Percentiles rank a stretch among this genome's conserved stretches.
Evolutionary conservation across 1,140 invertebrate genomes (phyloP).

Genomic region (Xylocopa sonorina): DNA sequence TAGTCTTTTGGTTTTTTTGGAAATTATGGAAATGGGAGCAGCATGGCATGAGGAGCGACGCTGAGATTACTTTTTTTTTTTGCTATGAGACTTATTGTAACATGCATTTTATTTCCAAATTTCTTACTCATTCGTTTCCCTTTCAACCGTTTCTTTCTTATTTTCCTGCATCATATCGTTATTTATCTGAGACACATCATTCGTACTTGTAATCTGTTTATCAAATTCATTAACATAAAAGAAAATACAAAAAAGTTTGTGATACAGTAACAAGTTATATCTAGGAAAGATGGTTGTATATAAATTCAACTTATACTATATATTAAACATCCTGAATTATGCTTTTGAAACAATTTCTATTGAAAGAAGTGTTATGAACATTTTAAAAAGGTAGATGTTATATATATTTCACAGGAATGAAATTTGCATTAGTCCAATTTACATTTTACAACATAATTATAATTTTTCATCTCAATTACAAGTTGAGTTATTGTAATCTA

Average conservation of each 20-base stretch:
- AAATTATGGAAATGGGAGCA: slow-evolving; percentile 74
- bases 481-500: not conserved
- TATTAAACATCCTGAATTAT: not conserved
- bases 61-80: slow-evolving; percentile 72
- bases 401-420: too few relatives aligned
- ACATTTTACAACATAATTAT: not conserved
- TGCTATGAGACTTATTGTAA: slow-evolving; percentile 71
- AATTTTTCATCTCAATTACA: slow-evolving; percentile 6
- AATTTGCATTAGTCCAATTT: not conserved
- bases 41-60: slow-evolving; percentile 80
- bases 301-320: slow-evolving; percentile 3
- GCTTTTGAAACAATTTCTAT: slow-evolving; percentile 67
- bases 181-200: slow-evolving; percentile 31
- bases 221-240: not conserved
- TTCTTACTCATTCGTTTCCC: slow-evolving; percentile 47
- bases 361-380: too few relatives aligned
- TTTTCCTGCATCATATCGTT: slow-evolving; percentile 15
- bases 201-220: not conserved
- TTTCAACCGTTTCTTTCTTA: slow-evolving; percentile 24
- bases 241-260: not conserved
- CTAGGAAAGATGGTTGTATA: not conserved
- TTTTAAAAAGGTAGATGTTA: too few relatives aligned
- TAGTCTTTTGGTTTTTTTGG: slow-evolving; percentile 72
- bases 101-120: slow-evolving; percentile 55
- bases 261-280: not conserved